Percentiles rank a stretch among this genome's conserved stretches.
phyloP scores from a whole-genome alignment of 2,113 vertebrate genomes.

The Herpailurus yagouaroundi region DNA sequence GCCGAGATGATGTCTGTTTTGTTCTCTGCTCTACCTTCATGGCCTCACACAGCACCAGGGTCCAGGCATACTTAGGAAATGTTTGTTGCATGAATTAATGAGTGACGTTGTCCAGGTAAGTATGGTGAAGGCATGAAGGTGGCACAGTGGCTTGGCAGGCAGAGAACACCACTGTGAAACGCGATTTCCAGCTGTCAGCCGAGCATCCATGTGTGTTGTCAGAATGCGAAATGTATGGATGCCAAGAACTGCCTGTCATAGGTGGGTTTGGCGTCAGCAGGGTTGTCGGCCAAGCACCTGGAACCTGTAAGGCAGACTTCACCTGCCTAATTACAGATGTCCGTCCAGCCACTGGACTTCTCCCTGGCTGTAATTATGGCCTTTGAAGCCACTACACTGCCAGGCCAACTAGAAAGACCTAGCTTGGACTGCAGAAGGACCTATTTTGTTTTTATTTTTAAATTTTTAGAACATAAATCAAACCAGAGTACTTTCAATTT shows the following conservation, averaged over 20 bases:
- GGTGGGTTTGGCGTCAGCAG: slow-evolving; percentile 49
- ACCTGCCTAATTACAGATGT: slow-evolving; percentile 77
- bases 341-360: neutral
- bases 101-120: neutral
- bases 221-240: neutral
- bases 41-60: neutral
- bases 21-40: neutral
- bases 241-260: neutral
- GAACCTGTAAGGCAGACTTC: slow-evolving; percentile 49
- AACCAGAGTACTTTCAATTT: neutral
- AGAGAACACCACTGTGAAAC: neutral
- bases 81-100: neutral
- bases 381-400: neutral
- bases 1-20: neutral
- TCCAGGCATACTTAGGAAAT: neutral
- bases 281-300: neutral
- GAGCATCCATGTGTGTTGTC: neutral
- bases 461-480: slow-evolving; percentile 36
- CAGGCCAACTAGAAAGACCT: slow-evolving; percentile 57
- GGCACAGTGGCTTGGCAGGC: neutral
- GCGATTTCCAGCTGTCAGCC: neutral
- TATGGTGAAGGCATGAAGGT: neutral
- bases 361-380: slow-evolving; percentile 60
- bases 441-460: slow-evolving; percentile 63
- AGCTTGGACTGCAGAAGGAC: neutral